phyloP scores from a whole-genome alignment of 2,113 vertebrate genomes.

The Polypterus senegalus region DNA sequence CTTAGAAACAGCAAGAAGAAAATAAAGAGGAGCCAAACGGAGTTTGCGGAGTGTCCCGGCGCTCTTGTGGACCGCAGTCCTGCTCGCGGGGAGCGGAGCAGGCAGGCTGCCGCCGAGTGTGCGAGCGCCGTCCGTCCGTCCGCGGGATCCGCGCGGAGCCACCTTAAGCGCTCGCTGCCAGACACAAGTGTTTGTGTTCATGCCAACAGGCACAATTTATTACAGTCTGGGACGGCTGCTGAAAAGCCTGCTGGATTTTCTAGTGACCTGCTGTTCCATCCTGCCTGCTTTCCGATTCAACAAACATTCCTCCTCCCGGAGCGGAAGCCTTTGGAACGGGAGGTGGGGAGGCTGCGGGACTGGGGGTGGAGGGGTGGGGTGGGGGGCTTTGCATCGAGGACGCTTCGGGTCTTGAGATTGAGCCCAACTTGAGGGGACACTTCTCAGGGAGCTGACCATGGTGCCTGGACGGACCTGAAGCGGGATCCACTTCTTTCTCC shows the following conservation, averaged over 20 bases:
- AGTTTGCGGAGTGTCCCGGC: too few species aligned
- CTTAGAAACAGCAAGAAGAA: too few species aligned
- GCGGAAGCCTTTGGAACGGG: slow-evolving; percentile 23
- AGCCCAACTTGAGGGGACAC: background rate
- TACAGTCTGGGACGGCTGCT: slow-evolving; percentile 66
- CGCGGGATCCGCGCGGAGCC: slow-evolving; percentile 45
- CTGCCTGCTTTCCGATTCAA: slow-evolving; percentile 56
- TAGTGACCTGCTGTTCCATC: slow-evolving; percentile 67
- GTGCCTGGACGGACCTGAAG: background rate
- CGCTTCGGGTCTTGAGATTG: background rate
- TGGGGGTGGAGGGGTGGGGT: slow-evolving; percentile 25
- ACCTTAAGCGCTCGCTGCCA: slow-evolving; percentile 64
- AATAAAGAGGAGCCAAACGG: too few species aligned
- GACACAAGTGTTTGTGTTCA: slow-evolving; percentile 66
- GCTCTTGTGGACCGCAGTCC: too few species aligned
- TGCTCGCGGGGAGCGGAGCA: too few species aligned
- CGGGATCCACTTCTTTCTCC: slow-evolving; percentile 25
- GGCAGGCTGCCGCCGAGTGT: too few species aligned
- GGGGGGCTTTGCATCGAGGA: too few species aligned
- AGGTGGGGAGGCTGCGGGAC: slow-evolving; percentile 19
- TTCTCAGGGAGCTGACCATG: background rate
- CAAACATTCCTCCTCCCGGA: slow-evolving; percentile 49
- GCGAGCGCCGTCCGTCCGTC: too few species aligned
- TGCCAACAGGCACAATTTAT: slow-evolving; percentile 75
- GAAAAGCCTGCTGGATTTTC: slow-evolving; percentile 69